Evolutionary conservation across 2,113 vertebrate genomes (phyloP), one percentile per base, ranked within the genome.

Genomic region (Taurulus bubalis): DNA sequence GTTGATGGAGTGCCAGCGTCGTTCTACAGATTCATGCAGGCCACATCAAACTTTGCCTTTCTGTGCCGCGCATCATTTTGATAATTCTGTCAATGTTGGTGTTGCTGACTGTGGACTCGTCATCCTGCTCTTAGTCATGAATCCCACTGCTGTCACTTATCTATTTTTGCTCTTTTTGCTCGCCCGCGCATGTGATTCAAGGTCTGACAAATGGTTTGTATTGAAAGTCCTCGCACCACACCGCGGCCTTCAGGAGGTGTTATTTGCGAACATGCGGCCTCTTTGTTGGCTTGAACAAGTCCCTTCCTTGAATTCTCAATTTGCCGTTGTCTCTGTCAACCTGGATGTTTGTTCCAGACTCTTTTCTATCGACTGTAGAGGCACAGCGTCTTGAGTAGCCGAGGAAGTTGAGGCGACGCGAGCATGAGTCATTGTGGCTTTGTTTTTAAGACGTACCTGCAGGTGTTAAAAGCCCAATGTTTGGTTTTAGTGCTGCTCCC

Each of bases 121-220:
- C 53, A 58, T 67, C 20, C 20, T 47, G 51, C 32, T 51, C 49
- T 51, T 63, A 64, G 64, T 79, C 58, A 70, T 56, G 16, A 55
- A 30, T 42, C 69, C 26, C 69, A 28, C 69, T 28, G 55, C 38
- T 68, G 55, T 69, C 64, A 24, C 16, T 0, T 15, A 8, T 67
- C 30, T 55, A 55, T 58, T 70, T 59, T 18, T 49, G 53, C 32
- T 28, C 40, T 15, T 3, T 49, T n/a, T 59, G 56, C 10, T 65
- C 40, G 66, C 69, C 28, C 32, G 20, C 26, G 47, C 70, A 14
- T 32, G 42, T 49, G 80, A 82, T 18, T 77, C 18, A 72, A 60
- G 32, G 18, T 67, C 56, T 63, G 28, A 79, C 28, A 26, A 38
- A 45, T 47, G 18, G 7, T 77, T 55, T 16, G 12, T 53, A 28